Base-by-base conservation (phyloP, 2,888 invertebrate species). In the Rhaphigaster nebulosa region DNA sequence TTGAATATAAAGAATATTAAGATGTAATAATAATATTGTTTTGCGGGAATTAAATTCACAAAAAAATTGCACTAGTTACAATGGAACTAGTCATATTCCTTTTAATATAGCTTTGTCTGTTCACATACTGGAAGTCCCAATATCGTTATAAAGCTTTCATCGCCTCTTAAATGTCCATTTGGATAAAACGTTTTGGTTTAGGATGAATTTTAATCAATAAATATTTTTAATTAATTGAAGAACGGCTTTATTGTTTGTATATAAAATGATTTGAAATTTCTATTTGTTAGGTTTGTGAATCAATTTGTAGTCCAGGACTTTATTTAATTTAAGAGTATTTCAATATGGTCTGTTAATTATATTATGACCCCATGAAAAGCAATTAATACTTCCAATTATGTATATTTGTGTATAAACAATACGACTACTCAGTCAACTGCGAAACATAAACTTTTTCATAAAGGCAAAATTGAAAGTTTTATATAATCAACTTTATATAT, bases 181-280 rank as follows among this genome's bases (percentile, higher is more conserved):
- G 70, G 20, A 20, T 38, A 76, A 76, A 76, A 76, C 70, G 34
- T 76, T 76, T 76, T 76, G 20, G 70, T 20, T 38, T 76, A 38
- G 70, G 70, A 38, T 38, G 70, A 38, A 38, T 38, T 38, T 38
- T 38, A 76, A 76, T 38, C 8, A 76, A 76, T 76, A 38, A n/a
- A 38, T 38, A 76, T 38, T 76, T 76, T 76, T 76, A 34, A 76
- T 76, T 76, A 76, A 76, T 76, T 20, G 70, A 76, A 20, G 70
- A 38, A 76, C 8, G 34, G 23, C 29, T 76, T 76, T 38, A 76
- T 76, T 76, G 38, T 76, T 76, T 8, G 23, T 20, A 70, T 76
- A 38, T 34, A 65, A 1, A 65, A 29, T 34, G 70, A 34, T 38
- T 76, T 76, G 20, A 76, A 76, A 76, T 34, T 5, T 8, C 20